Evolutionary conservation across 2,113 vertebrate genomes (phyloP).

Genomic region (Mesembrinibis cayennensis): DNA sequence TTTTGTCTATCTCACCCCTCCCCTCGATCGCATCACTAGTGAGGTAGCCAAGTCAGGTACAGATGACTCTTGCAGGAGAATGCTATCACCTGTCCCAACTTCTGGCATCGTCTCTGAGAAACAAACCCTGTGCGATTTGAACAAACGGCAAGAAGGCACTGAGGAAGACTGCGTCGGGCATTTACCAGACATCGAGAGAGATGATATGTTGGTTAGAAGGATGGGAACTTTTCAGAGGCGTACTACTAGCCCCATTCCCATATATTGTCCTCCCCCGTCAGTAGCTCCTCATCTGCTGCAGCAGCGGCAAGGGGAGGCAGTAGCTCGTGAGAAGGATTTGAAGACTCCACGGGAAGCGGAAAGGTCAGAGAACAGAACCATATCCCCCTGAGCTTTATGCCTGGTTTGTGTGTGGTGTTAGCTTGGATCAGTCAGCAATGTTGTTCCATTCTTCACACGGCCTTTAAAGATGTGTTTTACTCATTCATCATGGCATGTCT

Average conservation of each 20-base stretch:
- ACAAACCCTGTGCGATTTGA: neutral
- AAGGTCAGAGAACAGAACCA: slow-evolving; percentile 32
- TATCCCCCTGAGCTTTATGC: slow-evolving; percentile 39
- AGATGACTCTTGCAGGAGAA: slow-evolving; percentile 22
- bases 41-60: slow-evolving; percentile 10
- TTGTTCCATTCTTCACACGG: neutral
- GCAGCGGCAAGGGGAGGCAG: slow-evolving; percentile 9
- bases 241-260: neutral
- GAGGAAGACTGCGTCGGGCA: slow-evolving; percentile 59
- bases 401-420: slow-evolving; percentile 45
- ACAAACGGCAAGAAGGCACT: neutral
- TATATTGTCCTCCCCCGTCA: neutral
- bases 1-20: neutral
- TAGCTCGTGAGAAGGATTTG: neutral
- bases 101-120: neutral
- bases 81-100: neutral
- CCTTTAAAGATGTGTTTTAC: neutral
- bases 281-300: slow-evolving; percentile 20
- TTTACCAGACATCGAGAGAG: slow-evolving; percentile 76
- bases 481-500: neutral
- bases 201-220: slow-evolving; percentile 82
- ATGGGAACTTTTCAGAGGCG: slow-evolving; percentile 68
- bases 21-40: neutral
- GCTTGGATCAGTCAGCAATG: neutral
- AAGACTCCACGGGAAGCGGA: neutral